phyloP scores from a whole-genome alignment of 1,140 invertebrate species.

The Nebria ingens region DNA sequence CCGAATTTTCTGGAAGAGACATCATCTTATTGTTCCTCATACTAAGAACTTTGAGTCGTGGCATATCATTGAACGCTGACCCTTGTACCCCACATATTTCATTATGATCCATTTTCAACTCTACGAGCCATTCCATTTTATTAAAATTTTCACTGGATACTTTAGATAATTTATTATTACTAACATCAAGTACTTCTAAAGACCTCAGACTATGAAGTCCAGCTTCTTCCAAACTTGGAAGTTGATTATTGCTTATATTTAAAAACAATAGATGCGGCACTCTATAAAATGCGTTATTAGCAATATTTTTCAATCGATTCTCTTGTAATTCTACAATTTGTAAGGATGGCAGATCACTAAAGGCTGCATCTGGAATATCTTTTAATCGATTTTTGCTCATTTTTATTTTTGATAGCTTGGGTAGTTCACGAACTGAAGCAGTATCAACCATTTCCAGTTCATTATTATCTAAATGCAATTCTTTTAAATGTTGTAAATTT shows the following conservation, averaged over 20 bases:
- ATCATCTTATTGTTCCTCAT: conserved; percentile 68
- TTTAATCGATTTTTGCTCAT: conserved; percentile 64
- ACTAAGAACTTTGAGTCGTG: conserved; percentile 65
- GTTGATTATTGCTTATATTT: conserved; percentile 70
- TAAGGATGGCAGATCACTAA: conserved; percentile 63
- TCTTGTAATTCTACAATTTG: conserved; percentile 69
- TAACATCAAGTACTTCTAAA: conserved; percentile 70
- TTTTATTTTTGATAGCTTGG: conserved; percentile 63
- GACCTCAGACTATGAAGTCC: conserved; percentile 60
- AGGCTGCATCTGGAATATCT: conserved; percentile 59
- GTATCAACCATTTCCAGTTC: conserved; percentile 65
- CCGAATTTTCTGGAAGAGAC: conserved; percentile 60
- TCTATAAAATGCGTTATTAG: conserved; percentile 64
- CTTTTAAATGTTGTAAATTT: conserved; percentile 55
- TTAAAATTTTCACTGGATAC: conserved; percentile 52
- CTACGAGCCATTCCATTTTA: conserved; percentile 71
- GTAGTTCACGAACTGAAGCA: conserved; percentile 63
- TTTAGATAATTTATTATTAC: conserved; percentile 61
- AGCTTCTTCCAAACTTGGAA: conserved; percentile 56
- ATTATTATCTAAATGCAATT: conserved; percentile 71
- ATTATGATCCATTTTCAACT: conserved; percentile 70
- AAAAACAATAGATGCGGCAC: conserved; percentile 67
- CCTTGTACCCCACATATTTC: conserved; percentile 57
- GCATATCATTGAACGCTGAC: conserved; percentile 70
- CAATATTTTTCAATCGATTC: conserved; percentile 55